Evolutionary conservation across 2,797 vertebrate genomes (phyloP), one percentile per base, ranked within the genome.

Genomic region (Sebastes vulpes): DNA sequence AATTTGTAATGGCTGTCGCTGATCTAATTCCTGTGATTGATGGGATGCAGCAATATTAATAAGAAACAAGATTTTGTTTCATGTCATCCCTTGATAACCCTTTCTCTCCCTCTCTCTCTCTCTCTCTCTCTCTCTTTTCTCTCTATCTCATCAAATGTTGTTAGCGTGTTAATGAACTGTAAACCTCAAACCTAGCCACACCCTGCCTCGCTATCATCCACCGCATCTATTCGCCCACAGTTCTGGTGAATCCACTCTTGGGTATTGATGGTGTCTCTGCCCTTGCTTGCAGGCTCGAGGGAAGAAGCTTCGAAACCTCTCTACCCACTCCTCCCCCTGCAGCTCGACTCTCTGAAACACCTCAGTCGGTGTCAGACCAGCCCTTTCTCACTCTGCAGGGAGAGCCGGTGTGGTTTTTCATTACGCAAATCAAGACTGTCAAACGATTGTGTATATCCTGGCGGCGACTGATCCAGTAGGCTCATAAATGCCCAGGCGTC

Each of bases 381-480:
- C 56, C 60, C 32, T 64, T 50, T 64, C 38, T 72, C 58, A n/a
- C 70, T 71, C 46, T 72, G 72, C 79, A 50, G 60, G 50, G 16
- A 52, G 75, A 75, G 35, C 48, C n/a, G 1, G 20, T 60, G 75
- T 58, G 50, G 67, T 68, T 83, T 88, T 92, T 87, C 83, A 90
- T 82, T 76, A 59, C 75, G 81, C 77, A 83, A 76, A 92, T 86
- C 72, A 78, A 79, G 63, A 59, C 76, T 84, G 86, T 87, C 87
- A 81, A 75, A 86, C 7, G 21, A 61, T 73, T 65, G 81, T 79
- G 75, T 85, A 78, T 69, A 84, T 81, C 76, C 82, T 11, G 21
- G 54, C 1, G 18, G 53, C 32, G 75, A 53, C 74, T 70, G 82
- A 92, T 84, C 74, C 54, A 28, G 64, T 28, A 50, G 75, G 61